Evolutionary conservation across 2,888 invertebrate species (phyloP), one percentile per base, ranked within the genome.

Genomic region (Agrotis puta): DNA sequence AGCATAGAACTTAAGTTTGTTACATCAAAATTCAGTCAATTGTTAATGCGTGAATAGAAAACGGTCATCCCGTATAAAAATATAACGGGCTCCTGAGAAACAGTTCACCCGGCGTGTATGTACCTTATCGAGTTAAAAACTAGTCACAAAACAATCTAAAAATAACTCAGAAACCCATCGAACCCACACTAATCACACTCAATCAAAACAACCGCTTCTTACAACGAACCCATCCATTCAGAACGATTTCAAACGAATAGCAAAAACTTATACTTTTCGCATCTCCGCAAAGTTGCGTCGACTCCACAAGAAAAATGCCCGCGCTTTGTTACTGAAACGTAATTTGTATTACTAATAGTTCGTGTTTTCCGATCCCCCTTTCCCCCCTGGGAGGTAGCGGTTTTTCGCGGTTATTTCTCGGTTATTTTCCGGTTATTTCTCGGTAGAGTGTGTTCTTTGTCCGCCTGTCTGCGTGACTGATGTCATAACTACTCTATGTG

Each of bases 341-440:
- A 85, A 90, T 90, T 91, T 90, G 89, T 91, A 87, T 88, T 83
- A 77, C 84, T 90, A 90, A 90, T 89, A 88, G 89, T 87, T 86
- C 75, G 81, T 83, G 87, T 88, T 88, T 87, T 86, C 85, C 86
- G 86, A 87, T 88, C 82, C 85, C 75, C 83, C 78, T 53, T 22
- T 27, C 59, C 24, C 63, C 43, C 47, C 14, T 14, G 69, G 68
- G 68, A 48, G 48, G 2, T 39, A 16, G 47, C 62, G 69, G 81
- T 82, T 80, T 70, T 84, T 82, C 76, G 76, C 68, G 68, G 80
- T 77, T 79, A 70, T 83, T 81, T 74, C 79, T 65, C 70, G 76
- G 69, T 81, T 69, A 71, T 71, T 69, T 71, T 11, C 69, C 75
- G 67, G 79, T 81, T 81, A 72, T 85, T 83, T 81, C 79, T 77